Percentiles rank a stretch among this genome's conserved stretches.
These are phyloP conservation scores for Timandra comae DNA, from an alignment of 2,888 invertebrate genomes.

Conservation along the genomic window DNA sequence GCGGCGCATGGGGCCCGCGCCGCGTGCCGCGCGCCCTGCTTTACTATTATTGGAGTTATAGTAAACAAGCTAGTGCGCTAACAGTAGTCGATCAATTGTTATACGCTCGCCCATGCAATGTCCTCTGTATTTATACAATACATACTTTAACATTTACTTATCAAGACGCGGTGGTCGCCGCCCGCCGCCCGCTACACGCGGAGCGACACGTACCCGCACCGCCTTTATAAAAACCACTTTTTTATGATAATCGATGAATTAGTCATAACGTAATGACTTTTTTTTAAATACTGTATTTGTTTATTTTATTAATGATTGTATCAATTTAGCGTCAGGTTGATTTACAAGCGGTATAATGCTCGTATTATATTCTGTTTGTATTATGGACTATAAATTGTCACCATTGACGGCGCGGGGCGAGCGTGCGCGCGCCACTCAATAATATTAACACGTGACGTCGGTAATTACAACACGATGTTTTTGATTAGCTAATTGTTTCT, in stretches of 20 bases:
- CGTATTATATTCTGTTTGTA: no score
- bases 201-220: conserved; percentile 11
- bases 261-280: not conserved
- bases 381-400: no score
- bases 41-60: conserved; percentile 39
- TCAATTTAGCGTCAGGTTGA: no score
- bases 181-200: no score
- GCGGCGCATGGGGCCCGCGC: not conserved
- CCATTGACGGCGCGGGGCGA: no score
- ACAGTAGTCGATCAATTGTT: conserved; percentile 24
- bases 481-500: no score
- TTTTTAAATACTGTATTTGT: not conserved
- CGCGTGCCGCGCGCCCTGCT: not conserved
- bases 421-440: no score
- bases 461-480: no score
- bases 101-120: conserved; percentile 16
- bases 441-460: no score
- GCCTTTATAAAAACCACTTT: conserved; percentile 8
- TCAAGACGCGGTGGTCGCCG: conserved; percentile 19
- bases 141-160: conserved; percentile 21
- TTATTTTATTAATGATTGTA: not conserved
- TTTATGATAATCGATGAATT: conserved; percentile 14
- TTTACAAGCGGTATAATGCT: no score
- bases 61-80: conserved; percentile 42
- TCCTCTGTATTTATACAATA: conserved; percentile 22